Evolutionary conservation across 2,888 invertebrate genomes (phyloP).

Genomic region (Sesia bembeciformis): DNA sequence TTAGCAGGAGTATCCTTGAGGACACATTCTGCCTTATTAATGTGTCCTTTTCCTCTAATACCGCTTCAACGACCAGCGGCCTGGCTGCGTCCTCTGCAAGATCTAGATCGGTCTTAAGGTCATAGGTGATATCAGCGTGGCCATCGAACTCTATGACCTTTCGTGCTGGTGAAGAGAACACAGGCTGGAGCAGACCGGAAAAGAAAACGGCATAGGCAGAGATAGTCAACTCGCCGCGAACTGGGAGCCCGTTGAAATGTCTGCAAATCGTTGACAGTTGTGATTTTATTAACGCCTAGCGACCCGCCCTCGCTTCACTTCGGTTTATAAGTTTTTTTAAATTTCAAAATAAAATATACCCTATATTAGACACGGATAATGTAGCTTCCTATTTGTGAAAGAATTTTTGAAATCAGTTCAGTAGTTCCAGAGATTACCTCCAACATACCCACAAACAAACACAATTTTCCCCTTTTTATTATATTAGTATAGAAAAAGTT

Average conservation of each 20-base stretch:
- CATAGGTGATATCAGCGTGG: slow-evolving; percentile 80
- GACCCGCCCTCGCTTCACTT: too few relatives aligned
- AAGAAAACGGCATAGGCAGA: slow-evolving; percentile 89
- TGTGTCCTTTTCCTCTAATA: slow-evolving; percentile 92
- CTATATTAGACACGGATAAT: too few relatives aligned
- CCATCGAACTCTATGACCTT: slow-evolving; percentile 81
- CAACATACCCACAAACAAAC: too few relatives aligned
- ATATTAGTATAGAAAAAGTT: too few relatives aligned
- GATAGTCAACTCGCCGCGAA: slow-evolving; percentile 88
- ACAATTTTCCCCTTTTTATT: too few relatives aligned
- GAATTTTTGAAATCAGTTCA: too few relatives aligned
- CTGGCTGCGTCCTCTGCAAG: slow-evolving; percentile 85
- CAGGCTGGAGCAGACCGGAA: slow-evolving; percentile 85
- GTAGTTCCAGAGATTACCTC: too few relatives aligned
- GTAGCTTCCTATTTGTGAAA: too few relatives aligned
- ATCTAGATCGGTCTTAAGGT: slow-evolving; percentile 82
- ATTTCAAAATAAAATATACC: too few relatives aligned
- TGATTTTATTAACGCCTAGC: too few relatives aligned
- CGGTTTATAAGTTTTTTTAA: too few relatives aligned
- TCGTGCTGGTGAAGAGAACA: slow-evolving; percentile 81
- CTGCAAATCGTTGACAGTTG: slow-evolving; percentile 46
- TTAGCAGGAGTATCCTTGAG: slow-evolving; percentile 75
- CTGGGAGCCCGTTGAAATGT: slow-evolving; percentile 89
- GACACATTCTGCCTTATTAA: slow-evolving; percentile 87
- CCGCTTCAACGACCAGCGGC: slow-evolving; percentile 88